A percentile compares a stretch with the other conserved stretches of the same genome.
Conservation (phyloP, 1,140 invertebrate genomes). For the Drosophila lacertosa region DNA sequence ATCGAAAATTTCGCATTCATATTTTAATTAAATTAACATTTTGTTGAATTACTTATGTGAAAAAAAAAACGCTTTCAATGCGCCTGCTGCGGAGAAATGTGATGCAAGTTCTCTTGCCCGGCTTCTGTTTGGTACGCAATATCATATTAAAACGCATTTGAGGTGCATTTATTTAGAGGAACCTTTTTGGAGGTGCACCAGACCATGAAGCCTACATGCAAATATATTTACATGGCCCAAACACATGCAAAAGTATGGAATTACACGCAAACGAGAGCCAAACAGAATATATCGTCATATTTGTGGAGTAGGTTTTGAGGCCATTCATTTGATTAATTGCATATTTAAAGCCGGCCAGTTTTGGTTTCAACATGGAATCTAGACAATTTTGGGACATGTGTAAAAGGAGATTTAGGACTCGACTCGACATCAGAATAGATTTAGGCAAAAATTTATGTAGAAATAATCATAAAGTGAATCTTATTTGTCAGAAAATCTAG, state of each 20-base stretch:
- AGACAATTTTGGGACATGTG: no score
- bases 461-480: no score
- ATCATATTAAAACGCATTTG: slow-evolving; percentile 38
- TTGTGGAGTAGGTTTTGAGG: slow-evolving; percentile 4
- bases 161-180: slow-evolving; percentile 31
- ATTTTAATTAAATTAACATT: slow-evolving; percentile 81
- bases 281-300: neutral
- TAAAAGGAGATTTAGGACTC: neutral
- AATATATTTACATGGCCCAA: slow-evolving; percentile 30
- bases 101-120: slow-evolving; percentile 7
- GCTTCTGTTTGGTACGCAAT: neutral
- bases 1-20: slow-evolving; percentile 73
- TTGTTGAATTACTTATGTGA: slow-evolving; percentile 72
- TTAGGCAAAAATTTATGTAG: no score
- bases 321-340: neutral
- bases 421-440: no score
- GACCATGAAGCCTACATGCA: slow-evolving; percentile 56
- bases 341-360: neutral
- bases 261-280: neutral
- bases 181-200: slow-evolving; percentile 46
- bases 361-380: no score
- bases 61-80: slow-evolving; percentile 21
- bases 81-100: neutral
- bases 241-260: slow-evolving; percentile 16
- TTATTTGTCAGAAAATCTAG: no score